These are phyloP conservation scores for Dryas iulia DNA, from an alignment of 1,140 invertebrate species.

Conservation along the genomic window DNA sequence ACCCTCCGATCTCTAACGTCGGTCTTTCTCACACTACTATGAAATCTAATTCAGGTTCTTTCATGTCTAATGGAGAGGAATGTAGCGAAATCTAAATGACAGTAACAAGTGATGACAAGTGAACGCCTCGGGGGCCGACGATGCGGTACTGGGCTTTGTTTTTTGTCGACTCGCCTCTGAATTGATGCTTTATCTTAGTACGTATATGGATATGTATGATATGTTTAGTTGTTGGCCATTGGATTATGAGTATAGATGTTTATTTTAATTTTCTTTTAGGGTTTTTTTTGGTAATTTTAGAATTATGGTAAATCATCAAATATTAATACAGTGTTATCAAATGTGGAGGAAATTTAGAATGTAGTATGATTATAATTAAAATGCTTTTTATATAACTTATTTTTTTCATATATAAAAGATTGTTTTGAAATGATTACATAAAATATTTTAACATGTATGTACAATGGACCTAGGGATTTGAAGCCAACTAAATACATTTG, in stretches of 20 bases:
- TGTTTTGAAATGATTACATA: too few species aligned
- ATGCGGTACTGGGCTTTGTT: constrained; percentile 17
- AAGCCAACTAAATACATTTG: too few species aligned
- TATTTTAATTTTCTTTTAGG: not conserved
- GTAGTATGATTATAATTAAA: too few species aligned
- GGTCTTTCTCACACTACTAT: not conserved
- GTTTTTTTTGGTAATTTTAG: not conserved
- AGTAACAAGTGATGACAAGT: constrained; percentile 21
- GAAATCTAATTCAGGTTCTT: not conserved
- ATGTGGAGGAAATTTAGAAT: too few species aligned
- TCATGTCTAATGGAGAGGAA: constrained; percentile 21
- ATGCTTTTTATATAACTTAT: too few species aligned
- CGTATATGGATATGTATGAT: not conserved
- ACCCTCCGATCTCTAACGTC: not conserved
- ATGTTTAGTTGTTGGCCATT: not conserved
- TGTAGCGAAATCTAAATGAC: constrained; percentile 19
- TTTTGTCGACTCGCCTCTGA: constrained; percentile 4
- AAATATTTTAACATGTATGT: too few species aligned
- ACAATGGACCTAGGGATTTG: too few species aligned
- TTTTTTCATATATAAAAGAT: too few species aligned
- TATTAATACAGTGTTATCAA: too few species aligned
- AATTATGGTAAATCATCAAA: too few species aligned
- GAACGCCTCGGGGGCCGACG: constrained; percentile 7
- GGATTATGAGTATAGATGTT: not conserved
- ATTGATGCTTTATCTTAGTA: not conserved